Percentiles rank a stretch among this genome's conserved stretches.
phyloP scores from a whole-genome alignment of 2,888 invertebrate genomes.

The Drosophila infuscata region DNA sequence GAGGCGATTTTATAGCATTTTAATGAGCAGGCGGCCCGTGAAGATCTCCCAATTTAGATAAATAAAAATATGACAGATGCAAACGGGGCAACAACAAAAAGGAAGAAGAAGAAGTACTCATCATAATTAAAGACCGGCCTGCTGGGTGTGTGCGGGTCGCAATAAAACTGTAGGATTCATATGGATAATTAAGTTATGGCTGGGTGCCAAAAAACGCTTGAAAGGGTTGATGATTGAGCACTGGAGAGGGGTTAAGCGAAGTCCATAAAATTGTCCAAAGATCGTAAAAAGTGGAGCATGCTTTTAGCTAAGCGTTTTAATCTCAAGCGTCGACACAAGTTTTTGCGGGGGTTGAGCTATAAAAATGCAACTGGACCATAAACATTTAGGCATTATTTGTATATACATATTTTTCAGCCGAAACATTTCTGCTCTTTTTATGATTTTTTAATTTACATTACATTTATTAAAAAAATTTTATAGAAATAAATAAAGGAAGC shows the following conservation, averaged over 20 bases:
- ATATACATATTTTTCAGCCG: slow-evolving; percentile 29
- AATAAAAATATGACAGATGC: slow-evolving; percentile 79
- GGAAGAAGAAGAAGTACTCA: slow-evolving; percentile 56
- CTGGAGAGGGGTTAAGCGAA: slow-evolving; percentile 8
- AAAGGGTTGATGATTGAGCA: slow-evolving; percentile 19
- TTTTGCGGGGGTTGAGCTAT: slow-evolving; percentile 9
- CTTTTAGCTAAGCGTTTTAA: slow-evolving; percentile 45
- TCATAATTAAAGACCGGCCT: slow-evolving; percentile 67
- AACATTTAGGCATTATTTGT: slow-evolving; percentile 49
- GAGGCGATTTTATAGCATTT: slow-evolving; percentile 61
- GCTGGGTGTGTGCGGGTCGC: slow-evolving; percentile 23
- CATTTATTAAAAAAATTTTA: not conserved
- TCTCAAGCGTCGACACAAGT: slow-evolving; percentile 29
- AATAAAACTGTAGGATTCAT: slow-evolving; percentile 75
- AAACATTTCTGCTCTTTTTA: slow-evolving; percentile 19
- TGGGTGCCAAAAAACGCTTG: slow-evolving; percentile 53
- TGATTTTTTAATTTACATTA: slow-evolving; percentile 34
- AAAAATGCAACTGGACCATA: slow-evolving; percentile 47
- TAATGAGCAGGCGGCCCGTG: slow-evolving; percentile 65
- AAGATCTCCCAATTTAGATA: slow-evolving; percentile 75
- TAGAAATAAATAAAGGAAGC: not conserved
- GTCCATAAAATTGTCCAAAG: slow-evolving; percentile 62
- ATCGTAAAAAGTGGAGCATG: slow-evolving; percentile 61
- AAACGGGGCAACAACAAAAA: slow-evolving; percentile 8
- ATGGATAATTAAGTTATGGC: slow-evolving; percentile 79